Conservation (phyloP, 2,888 invertebrate genomes). For the Xylophagus ater region DNA sequence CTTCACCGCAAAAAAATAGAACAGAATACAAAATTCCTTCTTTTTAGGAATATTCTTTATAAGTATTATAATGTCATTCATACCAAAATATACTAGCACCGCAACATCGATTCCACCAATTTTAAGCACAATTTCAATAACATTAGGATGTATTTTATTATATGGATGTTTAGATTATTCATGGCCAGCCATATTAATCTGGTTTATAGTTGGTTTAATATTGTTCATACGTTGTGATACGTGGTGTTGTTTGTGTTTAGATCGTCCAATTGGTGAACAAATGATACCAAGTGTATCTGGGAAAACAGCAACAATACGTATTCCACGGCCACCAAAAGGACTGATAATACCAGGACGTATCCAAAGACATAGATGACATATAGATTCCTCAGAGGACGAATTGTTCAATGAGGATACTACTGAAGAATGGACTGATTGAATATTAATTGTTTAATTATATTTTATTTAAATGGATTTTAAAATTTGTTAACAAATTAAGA, state of each 20-base stretch:
- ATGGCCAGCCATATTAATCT: conserved; percentile 36
- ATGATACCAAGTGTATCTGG: conserved; percentile 34
- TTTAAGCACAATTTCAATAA: conserved; percentile 28
- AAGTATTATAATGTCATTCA: conserved; percentile 34
- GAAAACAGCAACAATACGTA: conserved; percentile 29
- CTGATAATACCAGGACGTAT: conserved; percentile 25
- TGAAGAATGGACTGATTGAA: conserved; percentile 26
- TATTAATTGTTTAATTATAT: too few species aligned
- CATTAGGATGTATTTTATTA: conserved; percentile 29
- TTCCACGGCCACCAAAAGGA: conserved; percentile 32
- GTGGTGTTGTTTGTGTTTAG: conserved; percentile 36
- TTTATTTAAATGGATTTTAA: too few species aligned
- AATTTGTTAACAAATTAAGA: too few species aligned
- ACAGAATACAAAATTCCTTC: not conserved
- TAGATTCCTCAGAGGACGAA: conserved; percentile 36
- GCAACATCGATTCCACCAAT: conserved; percentile 33
- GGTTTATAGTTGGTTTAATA: conserved; percentile 32
- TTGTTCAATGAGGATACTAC: conserved; percentile 29
- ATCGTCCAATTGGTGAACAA: conserved; percentile 29
- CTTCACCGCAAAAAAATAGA: conserved; percentile 1
- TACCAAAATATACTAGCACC: conserved; percentile 36
- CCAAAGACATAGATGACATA: conserved; percentile 36
- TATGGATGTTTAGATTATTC: conserved; percentile 32
- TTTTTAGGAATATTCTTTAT: conserved; percentile 29
- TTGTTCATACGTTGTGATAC: conserved; percentile 35